Evolutionary conservation across 2,888 invertebrate genomes (phyloP).

Genomic region (Drepana falcataria): DNA sequence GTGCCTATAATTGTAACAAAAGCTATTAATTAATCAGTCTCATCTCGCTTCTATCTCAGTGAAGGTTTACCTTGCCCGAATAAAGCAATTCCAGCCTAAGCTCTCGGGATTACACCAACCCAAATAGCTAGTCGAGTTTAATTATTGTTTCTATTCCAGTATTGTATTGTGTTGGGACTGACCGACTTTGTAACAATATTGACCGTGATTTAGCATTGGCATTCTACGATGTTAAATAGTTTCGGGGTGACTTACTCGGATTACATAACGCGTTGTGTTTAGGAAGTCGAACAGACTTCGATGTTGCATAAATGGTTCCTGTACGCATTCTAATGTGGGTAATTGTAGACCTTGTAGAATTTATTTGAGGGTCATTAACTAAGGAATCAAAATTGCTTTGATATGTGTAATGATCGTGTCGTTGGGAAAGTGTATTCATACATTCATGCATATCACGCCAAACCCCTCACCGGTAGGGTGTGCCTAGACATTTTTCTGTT

Average conservation of each 20-base stretch:
- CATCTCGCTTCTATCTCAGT: neutral
- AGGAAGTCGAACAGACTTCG: neutral
- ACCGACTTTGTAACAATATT: constrained; percentile 12
- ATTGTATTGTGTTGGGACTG: constrained; percentile 11
- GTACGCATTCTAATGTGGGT: neutral
- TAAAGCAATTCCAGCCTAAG: constrained; percentile 28
- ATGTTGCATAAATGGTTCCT: neutral
- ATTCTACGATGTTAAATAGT: constrained; percentile 8
- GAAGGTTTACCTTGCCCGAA: neutral
- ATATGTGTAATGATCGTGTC: too few relatives aligned
- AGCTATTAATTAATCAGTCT: neutral
- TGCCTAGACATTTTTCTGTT: too few relatives aligned
- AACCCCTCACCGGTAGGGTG: too few relatives aligned
- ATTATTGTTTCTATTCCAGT: constrained; percentile 19
- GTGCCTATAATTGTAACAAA: neutral
- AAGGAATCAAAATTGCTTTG: too few relatives aligned
- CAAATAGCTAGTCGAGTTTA: constrained; percentile 13
- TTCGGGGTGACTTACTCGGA: neutral
- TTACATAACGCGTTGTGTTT: neutral
- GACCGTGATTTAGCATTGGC: constrained; percentile 22
- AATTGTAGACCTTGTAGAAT: neutral
- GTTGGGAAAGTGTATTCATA: too few relatives aligned
- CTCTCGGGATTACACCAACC: constrained; percentile 24
- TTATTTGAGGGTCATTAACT: neutral
- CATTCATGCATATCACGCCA: too few relatives aligned